Evolutionary conservation across 1,140 invertebrate species (phyloP).

Genomic region (Brachionus manjavacas): DNA sequence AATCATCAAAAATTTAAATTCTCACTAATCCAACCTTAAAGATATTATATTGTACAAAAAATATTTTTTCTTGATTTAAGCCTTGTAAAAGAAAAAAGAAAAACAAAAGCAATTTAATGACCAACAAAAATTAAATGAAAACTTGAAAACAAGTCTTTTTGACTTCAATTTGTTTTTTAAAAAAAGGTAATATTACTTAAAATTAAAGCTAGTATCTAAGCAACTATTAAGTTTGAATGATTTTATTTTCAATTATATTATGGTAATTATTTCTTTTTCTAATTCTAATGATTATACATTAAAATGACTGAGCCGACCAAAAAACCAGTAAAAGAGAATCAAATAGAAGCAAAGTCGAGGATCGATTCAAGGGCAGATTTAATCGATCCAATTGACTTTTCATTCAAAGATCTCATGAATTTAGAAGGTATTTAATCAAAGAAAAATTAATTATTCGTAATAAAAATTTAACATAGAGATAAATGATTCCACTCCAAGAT

Average conservation of each 20-base stretch:
- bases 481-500: neutral
- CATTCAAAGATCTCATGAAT: slow-evolving; percentile 39
- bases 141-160: neutral
- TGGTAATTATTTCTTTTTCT: neutral
- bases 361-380: slow-evolving; percentile 30
- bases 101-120: neutral
- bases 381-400: slow-evolving; percentile 39
- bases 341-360: neutral
- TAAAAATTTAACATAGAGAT: slow-evolving; percentile 12
- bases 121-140: neutral
- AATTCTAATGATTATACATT: neutral
- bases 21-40: no score
- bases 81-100: neutral
- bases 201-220: neutral
- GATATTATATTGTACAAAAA: no score
- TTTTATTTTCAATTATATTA: neutral
- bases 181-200: neutral
- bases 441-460: neutral
- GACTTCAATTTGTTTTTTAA: neutral
- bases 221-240: neutral
- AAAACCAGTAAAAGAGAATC: slow-evolving; percentile 1
- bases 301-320: slow-evolving; percentile 9
- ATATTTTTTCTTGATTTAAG: neutral
- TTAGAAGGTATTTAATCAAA: slow-evolving; percentile 14
- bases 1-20: no score